These are phyloP conservation scores for Sphyrna mokarran DNA, from an alignment of 2,113 vertebrate genomes.

Conservation along the genomic window DNA sequence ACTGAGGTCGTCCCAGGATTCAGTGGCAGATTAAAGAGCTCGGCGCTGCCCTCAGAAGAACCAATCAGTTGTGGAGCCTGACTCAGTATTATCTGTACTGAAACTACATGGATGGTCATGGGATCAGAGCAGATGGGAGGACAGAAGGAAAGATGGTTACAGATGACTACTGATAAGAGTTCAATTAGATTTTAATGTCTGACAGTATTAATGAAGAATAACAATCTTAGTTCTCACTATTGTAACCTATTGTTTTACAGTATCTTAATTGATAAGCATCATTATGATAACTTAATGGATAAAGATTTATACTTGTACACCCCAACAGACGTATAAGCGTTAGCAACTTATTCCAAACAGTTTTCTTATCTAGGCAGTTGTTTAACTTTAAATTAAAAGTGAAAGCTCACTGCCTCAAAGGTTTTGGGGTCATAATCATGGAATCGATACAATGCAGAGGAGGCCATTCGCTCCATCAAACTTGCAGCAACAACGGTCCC, in stretches of 20 bases:
- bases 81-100: slow-evolving; percentile 65
- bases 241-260: neutral
- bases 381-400: neutral
- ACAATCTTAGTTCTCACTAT: neutral
- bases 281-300: neutral
- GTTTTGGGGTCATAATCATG: neutral
- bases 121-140: slow-evolving; percentile 56
- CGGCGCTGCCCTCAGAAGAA: slow-evolving; percentile 52
- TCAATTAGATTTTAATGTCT: neutral
- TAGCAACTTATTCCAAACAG: neutral
- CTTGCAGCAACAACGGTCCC: too few species aligned
- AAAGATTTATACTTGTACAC: neutral
- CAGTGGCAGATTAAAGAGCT: slow-evolving; percentile 47
- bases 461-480: too few species aligned
- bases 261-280: neutral
- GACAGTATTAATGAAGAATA: neutral
- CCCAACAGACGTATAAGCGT: neutral
- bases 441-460: too few species aligned
- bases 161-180: neutral
- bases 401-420: neutral
- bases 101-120: slow-evolving; percentile 60
- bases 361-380: neutral
- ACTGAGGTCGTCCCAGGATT: slow-evolving; percentile 46
- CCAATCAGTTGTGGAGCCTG: slow-evolving; percentile 54
- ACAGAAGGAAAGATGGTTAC: slow-evolving; percentile 46